Base-by-base conservation (phyloP, 30 jellyfish, hydroid and myxozoan genomes). In the Pseudorhiza aurosa region DNA sequence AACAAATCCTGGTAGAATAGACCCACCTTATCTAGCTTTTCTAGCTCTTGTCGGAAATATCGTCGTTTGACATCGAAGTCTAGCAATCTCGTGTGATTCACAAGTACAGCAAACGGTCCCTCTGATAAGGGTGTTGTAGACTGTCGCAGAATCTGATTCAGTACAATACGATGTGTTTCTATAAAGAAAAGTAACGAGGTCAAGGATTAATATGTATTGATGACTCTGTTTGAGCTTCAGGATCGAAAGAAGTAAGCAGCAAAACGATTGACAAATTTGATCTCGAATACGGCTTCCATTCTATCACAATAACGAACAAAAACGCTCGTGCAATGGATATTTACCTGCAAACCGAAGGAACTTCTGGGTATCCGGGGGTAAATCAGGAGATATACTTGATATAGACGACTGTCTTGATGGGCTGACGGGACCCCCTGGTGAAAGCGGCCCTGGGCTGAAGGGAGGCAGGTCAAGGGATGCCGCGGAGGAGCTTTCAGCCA, bases 21-120 rank as follows among this genome's bases (percentile, higher is more conserved):
- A n/a, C 76, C 22, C 44, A 93, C 98, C 98, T 93, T 93, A 63
- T 93, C 97, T 9, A 77, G 85, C 53, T 93, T 93, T 51, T 93
- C 98, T 3, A 93, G 77, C 82, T 93, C 98, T 56, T 93, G 98
- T 55, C 98, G 42, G 90, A 93, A 93, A 58, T 93, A 86, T 30
- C 98, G 64, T 65, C 98, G 72, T 58, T 93, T 93, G 56, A 93
- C 97, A 44, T 93, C 98, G 33, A 93, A 93, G 50, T 93, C 98
- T 2, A 93, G 90, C 58, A 93, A 63, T 32, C 98, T 88, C 10
- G 98, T 93, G 45, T 93, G 96, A 44, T 93, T 65, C 19, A 93
- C 98, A 35, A 93, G 90, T 30, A 93, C 98, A 39, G 98, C 97
- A 46, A 93, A 93, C 30, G 98, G 98, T 12, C 98, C 98, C 19